Evolutionary conservation across 2,113 vertebrate genomes (phyloP).

Genomic region (Microcebus tavaratra): DNA sequence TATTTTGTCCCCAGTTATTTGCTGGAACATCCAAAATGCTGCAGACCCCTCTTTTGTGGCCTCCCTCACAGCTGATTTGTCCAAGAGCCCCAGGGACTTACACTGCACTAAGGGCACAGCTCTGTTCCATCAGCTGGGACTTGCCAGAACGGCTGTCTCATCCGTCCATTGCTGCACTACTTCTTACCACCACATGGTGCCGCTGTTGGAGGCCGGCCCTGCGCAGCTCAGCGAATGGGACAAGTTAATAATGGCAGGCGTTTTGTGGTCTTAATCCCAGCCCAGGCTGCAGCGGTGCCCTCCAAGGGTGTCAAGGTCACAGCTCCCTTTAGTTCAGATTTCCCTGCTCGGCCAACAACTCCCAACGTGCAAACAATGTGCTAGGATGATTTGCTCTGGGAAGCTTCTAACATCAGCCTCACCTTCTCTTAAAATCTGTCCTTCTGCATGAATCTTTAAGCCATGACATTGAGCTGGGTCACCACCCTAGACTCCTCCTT

Average conservation of each 20-base stretch:
- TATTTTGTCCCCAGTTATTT: not conserved
- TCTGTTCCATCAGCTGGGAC: not conserved
- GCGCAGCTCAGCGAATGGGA: not conserved
- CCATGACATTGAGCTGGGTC: not conserved
- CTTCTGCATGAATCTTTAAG: not conserved
- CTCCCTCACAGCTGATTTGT: not conserved
- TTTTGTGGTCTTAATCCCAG: not conserved
- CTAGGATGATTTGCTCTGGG: not conserved
- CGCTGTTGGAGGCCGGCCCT: not conserved
- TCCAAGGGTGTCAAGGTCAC: too few relatives aligned
- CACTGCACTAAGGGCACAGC: accelerated
- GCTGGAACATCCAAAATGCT: not conserved
- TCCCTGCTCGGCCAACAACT: not conserved
- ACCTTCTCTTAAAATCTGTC: not conserved
- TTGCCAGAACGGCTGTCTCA: not conserved
- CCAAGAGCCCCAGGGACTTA: not conserved
- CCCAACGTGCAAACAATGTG: not conserved
- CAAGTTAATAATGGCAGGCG: accelerated
- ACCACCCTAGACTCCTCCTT: not conserved
- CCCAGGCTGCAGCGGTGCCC: too few relatives aligned
- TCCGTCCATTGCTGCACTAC: not conserved
- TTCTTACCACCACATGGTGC: not conserved
- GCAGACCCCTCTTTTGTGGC: not conserved
- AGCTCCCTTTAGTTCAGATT: not conserved
- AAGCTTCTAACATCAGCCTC: too few relatives aligned